Percentiles rank a stretch among this genome's conserved stretches.
Conservation (phyloP, 2,113 vertebrate genomes). For the Cheirogaleus medius region DNA sequence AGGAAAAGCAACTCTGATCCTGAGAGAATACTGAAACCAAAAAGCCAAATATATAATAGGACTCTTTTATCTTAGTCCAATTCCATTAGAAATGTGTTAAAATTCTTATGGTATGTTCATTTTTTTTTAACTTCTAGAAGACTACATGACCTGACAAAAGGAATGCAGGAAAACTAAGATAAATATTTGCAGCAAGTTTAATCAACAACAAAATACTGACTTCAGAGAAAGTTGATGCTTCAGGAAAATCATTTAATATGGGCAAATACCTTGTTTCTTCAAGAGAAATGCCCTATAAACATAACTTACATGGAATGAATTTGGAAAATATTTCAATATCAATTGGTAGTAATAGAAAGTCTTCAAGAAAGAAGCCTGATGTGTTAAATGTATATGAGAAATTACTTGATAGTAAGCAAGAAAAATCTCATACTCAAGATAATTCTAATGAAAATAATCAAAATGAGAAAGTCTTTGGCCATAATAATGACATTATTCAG, state of each 20-base stretch:
- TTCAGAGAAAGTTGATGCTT: not conserved
- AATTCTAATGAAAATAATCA: not conserved
- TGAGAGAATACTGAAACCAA: not conserved
- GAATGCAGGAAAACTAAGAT: not conserved
- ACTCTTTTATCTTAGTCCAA: not conserved
- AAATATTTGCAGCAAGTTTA: not conserved
- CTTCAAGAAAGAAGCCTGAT: not conserved
- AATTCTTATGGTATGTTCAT: not conserved
- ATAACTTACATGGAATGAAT: not conserved
- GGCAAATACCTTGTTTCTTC: not conserved
- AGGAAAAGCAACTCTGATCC: not conserved
- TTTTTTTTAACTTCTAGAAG: not conserved
- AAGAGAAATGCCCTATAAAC: not conserved
- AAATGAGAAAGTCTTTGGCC: not conserved
- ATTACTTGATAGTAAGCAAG: not conserved
- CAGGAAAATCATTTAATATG: not conserved
- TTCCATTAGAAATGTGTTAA: not conserved
- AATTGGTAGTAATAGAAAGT: not conserved
- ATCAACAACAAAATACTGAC: not conserved
- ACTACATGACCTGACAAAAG: not conserved
- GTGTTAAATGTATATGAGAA: not conserved
- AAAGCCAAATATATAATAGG: not conserved
- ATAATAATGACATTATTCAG: not conserved
- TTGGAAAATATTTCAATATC: constrained; percentile 4
- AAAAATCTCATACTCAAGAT: not conserved